These are phyloP conservation scores for Corythornis madagascariensis DNA, from an alignment of 2,113 vertebrate genomes.

Conservation along the genomic window DNA sequence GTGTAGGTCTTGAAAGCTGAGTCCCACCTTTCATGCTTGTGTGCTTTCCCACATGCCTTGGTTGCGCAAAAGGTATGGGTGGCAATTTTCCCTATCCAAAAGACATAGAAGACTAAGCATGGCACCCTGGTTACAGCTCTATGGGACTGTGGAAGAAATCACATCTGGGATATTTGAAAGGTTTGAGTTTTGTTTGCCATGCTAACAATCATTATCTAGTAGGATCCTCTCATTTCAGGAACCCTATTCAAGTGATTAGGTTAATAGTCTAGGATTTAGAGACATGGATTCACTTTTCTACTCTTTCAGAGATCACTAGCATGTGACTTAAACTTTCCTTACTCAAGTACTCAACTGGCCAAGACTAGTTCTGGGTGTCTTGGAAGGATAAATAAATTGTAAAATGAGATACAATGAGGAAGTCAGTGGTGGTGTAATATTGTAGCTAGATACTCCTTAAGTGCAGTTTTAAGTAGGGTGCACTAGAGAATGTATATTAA, in stretches of 20 bases:
- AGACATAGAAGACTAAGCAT: background rate
- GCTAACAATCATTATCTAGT: background rate
- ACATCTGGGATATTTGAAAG: background rate
- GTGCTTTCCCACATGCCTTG: background rate
- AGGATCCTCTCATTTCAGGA: background rate
- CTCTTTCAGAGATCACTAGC: background rate
- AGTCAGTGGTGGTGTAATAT: background rate
- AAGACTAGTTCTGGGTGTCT: background rate
- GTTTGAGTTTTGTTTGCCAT: background rate
- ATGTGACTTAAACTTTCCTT: background rate
- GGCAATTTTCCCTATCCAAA: background rate
- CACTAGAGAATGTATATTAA: conserved; percentile 19
- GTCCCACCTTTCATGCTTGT: background rate
- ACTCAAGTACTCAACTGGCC: background rate
- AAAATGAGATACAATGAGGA: background rate
- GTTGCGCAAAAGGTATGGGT: background rate
- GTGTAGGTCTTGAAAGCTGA: background rate
- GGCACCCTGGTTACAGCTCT: background rate
- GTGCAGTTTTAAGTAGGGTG: conserved; percentile 2
- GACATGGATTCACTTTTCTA: background rate
- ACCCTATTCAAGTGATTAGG: background rate
- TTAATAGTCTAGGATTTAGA: background rate
- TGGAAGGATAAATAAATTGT: background rate
- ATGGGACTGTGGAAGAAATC: background rate
- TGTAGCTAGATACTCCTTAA: background rate